Evolutionary conservation across 2,888 invertebrate genomes (phyloP), one percentile per base, ranked within the genome.

Genomic region (Hydriomena furcata): DNA sequence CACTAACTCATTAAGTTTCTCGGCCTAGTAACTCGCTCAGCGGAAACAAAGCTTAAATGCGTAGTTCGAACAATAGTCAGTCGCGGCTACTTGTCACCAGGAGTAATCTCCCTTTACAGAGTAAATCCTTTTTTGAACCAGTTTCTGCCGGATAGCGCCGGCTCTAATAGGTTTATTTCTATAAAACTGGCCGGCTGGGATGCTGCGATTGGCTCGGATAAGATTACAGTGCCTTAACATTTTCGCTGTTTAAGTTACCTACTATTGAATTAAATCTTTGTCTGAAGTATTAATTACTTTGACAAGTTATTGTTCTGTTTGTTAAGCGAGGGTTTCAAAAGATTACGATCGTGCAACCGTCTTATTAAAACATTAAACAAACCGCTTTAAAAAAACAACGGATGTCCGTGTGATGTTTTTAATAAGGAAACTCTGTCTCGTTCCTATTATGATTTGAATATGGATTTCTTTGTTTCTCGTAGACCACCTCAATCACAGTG

Each of bases 41-140:
- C 25, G 32, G 7, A 34, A 34, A 34, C 25, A 12, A 25, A 53
- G 12, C 8, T 63, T 64, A 63, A 65, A 66, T 65, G 61, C 64
- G 65, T 66, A 60, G 67, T 64, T 61, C 49, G 62, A 68, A 82
- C 79, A 79, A 82, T 79, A 65, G 77, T 56, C 65, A 61, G 62
- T 43, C 54, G 46, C 54, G 59, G 64, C 63, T 68, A 69, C 72
- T 76, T 78, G 79, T 77, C 76, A 73, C 65, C 67, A 69, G 56
- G 55, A 53, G 68, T 79, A 79, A 81, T 82, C 79, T 72, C 66
- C 47, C 69, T 68, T 68, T 61, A 57, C 57, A 50, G 54, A 42
- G 55, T 34, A 60, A 70, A 68, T 68, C 64, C 69, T 65, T 62
- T 66, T 63, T 60, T 57, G 56, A 63, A 63, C 61, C 55, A 51